A percentile compares a stretch with the other conserved stretches of the same genome.
These are phyloP conservation scores for Lepidostoma basale DNA, from an alignment of 1,140 invertebrate genomes.

Conservation along the genomic window DNA sequence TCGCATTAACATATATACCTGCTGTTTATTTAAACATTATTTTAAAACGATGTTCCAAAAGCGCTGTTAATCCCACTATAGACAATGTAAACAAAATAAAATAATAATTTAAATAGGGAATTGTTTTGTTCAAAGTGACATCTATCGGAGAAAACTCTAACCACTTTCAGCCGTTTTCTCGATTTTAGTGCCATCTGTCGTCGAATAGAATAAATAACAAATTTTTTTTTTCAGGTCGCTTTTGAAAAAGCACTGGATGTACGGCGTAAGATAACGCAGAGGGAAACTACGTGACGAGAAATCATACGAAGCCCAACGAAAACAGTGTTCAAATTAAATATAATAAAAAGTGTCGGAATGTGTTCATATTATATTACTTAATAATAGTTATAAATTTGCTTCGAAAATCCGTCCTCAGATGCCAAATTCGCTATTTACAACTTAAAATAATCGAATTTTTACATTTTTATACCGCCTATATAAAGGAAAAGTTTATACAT, in stretches of 20 bases:
- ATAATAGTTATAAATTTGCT: constrained; percentile 35
- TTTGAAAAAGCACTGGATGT: constrained; percentile 55
- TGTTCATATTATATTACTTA: constrained; percentile 45
- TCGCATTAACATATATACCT: too few species aligned
- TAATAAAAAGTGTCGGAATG: constrained; percentile 35
- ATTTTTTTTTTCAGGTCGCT: constrained; percentile 55
- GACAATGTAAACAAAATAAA: too few species aligned
- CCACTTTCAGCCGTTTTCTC: not conserved
- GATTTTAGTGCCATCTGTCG: not conserved
- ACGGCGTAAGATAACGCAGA: constrained; percentile 60
- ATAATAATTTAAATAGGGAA: not conserved
- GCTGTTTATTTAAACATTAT: too few species aligned
- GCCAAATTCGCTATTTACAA: constrained; percentile 37
- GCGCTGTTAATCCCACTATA: too few species aligned
- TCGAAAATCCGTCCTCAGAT: constrained; percentile 34
- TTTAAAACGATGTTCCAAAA: too few species aligned
- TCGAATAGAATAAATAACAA: not conserved
- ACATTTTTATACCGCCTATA: constrained; percentile 25
- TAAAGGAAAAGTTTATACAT: not conserved
- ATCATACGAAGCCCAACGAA: constrained; percentile 35
- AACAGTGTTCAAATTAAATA: constrained; percentile 45
- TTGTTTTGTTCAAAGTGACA: not conserved
- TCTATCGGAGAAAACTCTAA: not conserved
- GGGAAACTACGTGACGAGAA: constrained; percentile 25
- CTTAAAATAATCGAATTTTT: constrained; percentile 25